phyloP scores from a whole-genome alignment of 2,888 invertebrate species.

The Ecdyonurus torrentis region DNA sequence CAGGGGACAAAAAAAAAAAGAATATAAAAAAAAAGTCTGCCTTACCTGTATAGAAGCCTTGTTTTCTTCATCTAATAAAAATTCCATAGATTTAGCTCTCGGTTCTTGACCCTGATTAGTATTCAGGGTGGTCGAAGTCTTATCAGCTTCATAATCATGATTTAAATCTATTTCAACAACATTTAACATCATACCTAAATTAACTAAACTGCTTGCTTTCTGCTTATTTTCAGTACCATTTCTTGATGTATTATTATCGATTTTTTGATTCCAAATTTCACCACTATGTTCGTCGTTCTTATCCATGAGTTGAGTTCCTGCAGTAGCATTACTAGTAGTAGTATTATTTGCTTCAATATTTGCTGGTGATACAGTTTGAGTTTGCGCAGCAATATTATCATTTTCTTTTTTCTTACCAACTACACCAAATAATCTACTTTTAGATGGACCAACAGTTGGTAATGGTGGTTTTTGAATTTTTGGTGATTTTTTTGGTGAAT shows the following conservation, averaged over 20 bases:
- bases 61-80: constrained; percentile 84
- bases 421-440: background rate
- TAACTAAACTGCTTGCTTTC: constrained; percentile 50
- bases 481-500: constrained; percentile 6
- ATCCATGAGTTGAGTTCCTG: no score
- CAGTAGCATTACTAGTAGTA: background rate
- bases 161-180: background rate
- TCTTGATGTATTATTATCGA: no score
- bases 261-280: no score
- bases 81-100: constrained; percentile 77
- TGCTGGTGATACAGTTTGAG: background rate
- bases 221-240: constrained; percentile 20
- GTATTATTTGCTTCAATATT: background rate
- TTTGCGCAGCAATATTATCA: constrained; percentile 1
- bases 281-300: no score
- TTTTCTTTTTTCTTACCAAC: constrained; percentile 4
- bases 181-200: constrained; percentile 30
- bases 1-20: no score
- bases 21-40: constrained; percentile 15
- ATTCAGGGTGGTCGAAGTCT: constrained; percentile 17
- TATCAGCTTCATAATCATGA: constrained; percentile 21
- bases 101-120: constrained; percentile 18
- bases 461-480: constrained; percentile 18
- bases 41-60: constrained; percentile 73
- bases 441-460: constrained; percentile 23